Conservation (phyloP, 1,140 invertebrate species). For the Penaeus vannamei region DNA sequence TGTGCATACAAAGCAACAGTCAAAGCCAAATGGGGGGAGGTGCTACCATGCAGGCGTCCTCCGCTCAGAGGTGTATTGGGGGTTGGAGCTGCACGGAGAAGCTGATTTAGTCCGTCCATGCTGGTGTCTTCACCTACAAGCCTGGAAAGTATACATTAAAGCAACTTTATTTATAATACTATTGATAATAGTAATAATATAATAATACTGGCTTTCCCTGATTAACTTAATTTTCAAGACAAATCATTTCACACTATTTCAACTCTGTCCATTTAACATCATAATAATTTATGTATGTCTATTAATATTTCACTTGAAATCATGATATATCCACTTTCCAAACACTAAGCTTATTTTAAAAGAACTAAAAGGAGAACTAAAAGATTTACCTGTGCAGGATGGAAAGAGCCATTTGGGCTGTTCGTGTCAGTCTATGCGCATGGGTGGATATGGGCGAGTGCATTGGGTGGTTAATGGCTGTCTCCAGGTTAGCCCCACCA, state of each 20-base stretch:
- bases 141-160: constrained; percentile 29
- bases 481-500: constrained; percentile 57
- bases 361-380: background rate
- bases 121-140: constrained; percentile 59
- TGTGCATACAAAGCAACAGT: constrained; percentile 63
- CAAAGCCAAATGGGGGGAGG: constrained; percentile 63
- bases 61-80: constrained; percentile 22
- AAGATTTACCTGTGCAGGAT: constrained; percentile 55
- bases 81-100: constrained; percentile 49
- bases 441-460: constrained; percentile 62
- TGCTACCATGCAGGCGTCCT: constrained; percentile 20
- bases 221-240: no score
- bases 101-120: constrained; percentile 49
- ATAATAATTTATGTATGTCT: no score
- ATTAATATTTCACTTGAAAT: no score
- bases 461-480: constrained; percentile 53
- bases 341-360: no score
- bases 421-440: constrained; percentile 57
- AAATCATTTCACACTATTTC: no score
- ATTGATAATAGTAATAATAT: no score
- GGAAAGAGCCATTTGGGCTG: constrained; percentile 65
- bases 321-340: no score
- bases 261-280: no score
- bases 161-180: no score
- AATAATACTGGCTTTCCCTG: no score